Base-by-base conservation (phyloP, 2,888 invertebrate genomes). In the Spisula subtruncata region DNA sequence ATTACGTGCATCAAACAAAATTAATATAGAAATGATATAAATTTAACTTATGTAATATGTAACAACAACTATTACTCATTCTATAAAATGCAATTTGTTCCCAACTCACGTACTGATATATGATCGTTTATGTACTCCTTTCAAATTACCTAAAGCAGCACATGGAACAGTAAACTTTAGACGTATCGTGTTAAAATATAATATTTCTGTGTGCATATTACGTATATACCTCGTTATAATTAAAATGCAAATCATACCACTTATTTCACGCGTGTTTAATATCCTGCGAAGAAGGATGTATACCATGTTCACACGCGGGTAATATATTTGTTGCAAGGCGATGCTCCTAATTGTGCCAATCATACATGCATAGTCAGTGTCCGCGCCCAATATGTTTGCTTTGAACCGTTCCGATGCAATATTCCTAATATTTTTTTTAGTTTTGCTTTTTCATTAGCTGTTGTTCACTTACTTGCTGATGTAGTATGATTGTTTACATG, bases 201-300 rank as follows among this genome's bases (percentile, higher is more conserved):
- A 25, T 66, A 10, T 66, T 25, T 25, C 25, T 25, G 25, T 66
- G 60, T 25, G 60, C 25, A 25, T 66, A 25, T 66, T 8, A 66
- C 25, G 25, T 66, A n/a, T n/a, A n/a, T n/a, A 66, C 25, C 8
- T 66, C 51, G 25, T 25, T 25, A 10, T 66, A 1, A 66, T 66
- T 25, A 25, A 66, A 66, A 66, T 66, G 60, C 60, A 66, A 66
- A 66, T 25, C 25, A 25, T n/a, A 66, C n/a, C 60, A 66, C n/a
- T 66, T 66, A 0, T 66, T 25, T n/a, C 25, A 66, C 4, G 25
- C 25, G n/a, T 25, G n/a, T 25, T 12, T n/a, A 66, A 51, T 51
- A 51, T 14, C 12, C 16, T 8, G 51, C 51, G 4, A 12, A 1
- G 51, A 1, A 51, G n/a, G 51, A 51, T 51, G 10, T 6, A 14